These are phyloP conservation scores for Corythornis madagascariensis DNA, from an alignment of 2,113 vertebrate species.

Conservation along the genomic window DNA sequence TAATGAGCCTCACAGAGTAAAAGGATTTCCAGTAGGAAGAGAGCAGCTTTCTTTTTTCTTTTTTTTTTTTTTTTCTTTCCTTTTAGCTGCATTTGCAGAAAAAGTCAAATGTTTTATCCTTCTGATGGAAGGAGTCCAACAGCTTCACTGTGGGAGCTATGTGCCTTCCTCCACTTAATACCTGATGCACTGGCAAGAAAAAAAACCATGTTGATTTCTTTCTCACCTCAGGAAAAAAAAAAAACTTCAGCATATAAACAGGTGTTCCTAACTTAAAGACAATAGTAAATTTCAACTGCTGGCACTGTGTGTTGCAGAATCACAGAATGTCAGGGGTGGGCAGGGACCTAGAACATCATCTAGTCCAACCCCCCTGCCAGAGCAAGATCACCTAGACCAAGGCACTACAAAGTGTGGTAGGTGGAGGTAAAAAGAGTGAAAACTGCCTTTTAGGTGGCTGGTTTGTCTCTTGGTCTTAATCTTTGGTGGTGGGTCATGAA, in stretches of 20 bases:
- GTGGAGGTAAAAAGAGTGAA: not conserved
- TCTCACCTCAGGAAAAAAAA: not conserved
- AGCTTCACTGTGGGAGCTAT: not conserved
- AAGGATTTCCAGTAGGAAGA: slow-evolving; percentile 17
- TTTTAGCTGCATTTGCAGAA: not conserved
- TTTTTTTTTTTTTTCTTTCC: not conserved
- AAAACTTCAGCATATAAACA: not conserved
- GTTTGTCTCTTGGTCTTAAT: not conserved
- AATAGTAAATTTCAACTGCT: not conserved
- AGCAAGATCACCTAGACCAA: no score
- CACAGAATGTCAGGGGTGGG: no score
- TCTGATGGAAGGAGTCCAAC: not conserved
- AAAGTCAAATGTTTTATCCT: not conserved
- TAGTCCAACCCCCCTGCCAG: no score
- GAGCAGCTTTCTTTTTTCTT: not conserved
- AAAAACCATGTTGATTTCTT: not conserved
- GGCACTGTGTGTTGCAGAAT: not conserved
- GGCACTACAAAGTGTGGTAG: not conserved
- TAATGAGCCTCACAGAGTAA: not conserved
- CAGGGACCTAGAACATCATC: no score
- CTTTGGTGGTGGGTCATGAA: not conserved
- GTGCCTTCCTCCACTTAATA: not conserved
- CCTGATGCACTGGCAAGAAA: not conserved
- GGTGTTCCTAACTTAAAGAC: not conserved
- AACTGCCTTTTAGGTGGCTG: not conserved